phyloP scores from a whole-genome alignment of 2,797 vertebrate genomes.

The Australoheros facetus region DNA sequence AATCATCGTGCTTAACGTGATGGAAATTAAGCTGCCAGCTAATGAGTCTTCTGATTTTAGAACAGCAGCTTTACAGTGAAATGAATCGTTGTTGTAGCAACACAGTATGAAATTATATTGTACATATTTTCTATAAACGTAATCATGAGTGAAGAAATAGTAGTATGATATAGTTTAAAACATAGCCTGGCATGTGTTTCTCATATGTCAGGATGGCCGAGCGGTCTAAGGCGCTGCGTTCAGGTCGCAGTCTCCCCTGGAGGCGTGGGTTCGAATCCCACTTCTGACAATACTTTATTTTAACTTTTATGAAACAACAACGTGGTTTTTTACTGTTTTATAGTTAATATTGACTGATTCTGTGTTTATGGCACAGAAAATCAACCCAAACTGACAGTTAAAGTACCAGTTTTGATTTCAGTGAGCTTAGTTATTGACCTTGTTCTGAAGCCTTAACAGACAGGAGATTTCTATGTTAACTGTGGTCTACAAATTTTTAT shows the following conservation, averaged over 20 bases:
- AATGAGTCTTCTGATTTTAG: not conserved
- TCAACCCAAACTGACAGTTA: not conserved
- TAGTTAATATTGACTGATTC: not conserved
- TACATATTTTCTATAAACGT: too few relatives aligned
- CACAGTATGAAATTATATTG: not conserved
- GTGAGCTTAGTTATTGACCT: not conserved
- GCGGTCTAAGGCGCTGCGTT: conserved; percentile 77
- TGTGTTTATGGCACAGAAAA: not conserved
- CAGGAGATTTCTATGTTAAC: not conserved
- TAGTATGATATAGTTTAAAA: too few relatives aligned
- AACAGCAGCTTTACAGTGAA: not conserved
- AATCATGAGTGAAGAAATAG: too few relatives aligned
- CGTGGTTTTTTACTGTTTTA: not conserved
- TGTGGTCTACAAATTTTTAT: not conserved
- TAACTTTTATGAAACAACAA: not conserved
- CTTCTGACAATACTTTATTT: conserved; percentile 56
- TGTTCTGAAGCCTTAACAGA: not conserved
- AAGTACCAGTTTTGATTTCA: not conserved
- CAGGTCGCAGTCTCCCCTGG: conserved; percentile 78
- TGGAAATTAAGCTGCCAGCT: not conserved
- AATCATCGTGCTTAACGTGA: not conserved
- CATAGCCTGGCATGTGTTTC: fast-evolving
- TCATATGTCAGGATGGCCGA: conserved; percentile 71
- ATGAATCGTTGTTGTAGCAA: not conserved
- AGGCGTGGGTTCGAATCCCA: conserved; percentile 80